phyloP scores from a whole-genome alignment of 23 tunicate genomes.

The Phallusia fumigata region DNA sequence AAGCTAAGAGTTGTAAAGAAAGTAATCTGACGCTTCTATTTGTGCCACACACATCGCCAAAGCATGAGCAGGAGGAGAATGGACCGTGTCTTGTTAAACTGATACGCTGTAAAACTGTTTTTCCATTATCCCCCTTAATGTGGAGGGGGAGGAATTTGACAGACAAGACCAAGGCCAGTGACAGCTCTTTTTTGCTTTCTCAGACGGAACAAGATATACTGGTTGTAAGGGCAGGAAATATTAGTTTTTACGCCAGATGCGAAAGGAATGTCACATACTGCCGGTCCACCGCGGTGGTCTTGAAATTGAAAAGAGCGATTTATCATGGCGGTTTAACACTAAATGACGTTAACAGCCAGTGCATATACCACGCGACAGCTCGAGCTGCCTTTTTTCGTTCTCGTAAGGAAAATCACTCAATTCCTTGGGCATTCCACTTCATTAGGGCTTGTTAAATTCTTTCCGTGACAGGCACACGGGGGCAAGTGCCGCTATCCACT shows the following conservation, averaged over 20 bases:
- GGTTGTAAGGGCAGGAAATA: background rate
- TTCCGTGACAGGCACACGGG: background rate
- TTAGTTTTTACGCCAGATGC: background rate
- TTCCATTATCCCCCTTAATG: background rate
- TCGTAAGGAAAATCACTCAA: background rate
- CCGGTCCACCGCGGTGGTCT: constrained; percentile 9
- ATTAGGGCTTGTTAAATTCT: constrained; percentile 2
- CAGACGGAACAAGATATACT: background rate
- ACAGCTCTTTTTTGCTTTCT: no score
- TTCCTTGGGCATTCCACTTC: constrained; percentile 16
- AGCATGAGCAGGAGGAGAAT: background rate
- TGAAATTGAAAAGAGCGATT: constrained; percentile 11
- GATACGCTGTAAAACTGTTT: background rate
- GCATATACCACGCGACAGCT: background rate
- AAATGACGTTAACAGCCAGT: background rate
- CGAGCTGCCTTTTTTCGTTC: background rate
- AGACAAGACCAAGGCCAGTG: no score
- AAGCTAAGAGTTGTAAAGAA: background rate
- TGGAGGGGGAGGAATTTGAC: background rate
- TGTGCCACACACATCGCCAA: constrained; percentile 8
- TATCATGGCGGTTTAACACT: constrained; percentile 5
- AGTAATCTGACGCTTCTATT: background rate
- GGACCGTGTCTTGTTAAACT: background rate
- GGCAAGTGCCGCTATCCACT: constrained; percentile 6
- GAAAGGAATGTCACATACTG: background rate